Conservation (phyloP, 2,888 invertebrate species). For the Apamea monoglypha region DNA sequence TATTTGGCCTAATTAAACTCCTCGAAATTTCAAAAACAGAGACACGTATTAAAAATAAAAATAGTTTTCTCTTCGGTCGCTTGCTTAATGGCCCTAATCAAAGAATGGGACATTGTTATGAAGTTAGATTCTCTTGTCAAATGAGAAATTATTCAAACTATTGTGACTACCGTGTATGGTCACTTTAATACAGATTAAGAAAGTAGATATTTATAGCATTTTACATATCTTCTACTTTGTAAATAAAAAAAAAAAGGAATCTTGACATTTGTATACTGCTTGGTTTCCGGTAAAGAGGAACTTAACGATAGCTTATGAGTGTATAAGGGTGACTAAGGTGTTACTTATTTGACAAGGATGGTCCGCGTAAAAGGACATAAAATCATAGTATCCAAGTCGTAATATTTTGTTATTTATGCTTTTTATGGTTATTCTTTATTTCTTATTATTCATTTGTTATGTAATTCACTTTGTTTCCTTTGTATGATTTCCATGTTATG, state of each 20-base stretch:
- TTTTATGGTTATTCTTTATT: no score
- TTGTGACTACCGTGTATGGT: constrained; percentile 12
- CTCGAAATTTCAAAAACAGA: background rate
- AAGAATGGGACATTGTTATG: constrained; percentile 14
- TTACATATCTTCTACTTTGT: background rate
- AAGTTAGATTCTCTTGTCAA: constrained; percentile 21
- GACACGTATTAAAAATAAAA: background rate
- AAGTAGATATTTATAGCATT: background rate
- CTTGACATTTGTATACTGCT: background rate
- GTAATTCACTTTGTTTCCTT: no score
- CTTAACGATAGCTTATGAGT: no score
- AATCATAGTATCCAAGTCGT: no score
- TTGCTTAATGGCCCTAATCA: constrained; percentile 13
- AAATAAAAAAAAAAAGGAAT: no score
- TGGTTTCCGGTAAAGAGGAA: background rate
- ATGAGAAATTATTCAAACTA: constrained; percentile 2
- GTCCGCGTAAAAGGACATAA: no score
- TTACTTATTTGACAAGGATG: no score
- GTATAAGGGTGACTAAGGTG: no score
- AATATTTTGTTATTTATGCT: no score
- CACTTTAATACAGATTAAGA: background rate
- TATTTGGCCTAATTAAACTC: background rate
- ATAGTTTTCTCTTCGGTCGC: background rate
- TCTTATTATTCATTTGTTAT: no score
- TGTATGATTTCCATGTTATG: no score